Conservation (phyloP, 2,888 invertebrate species). For the Gymnosoma rotundatum region DNA sequence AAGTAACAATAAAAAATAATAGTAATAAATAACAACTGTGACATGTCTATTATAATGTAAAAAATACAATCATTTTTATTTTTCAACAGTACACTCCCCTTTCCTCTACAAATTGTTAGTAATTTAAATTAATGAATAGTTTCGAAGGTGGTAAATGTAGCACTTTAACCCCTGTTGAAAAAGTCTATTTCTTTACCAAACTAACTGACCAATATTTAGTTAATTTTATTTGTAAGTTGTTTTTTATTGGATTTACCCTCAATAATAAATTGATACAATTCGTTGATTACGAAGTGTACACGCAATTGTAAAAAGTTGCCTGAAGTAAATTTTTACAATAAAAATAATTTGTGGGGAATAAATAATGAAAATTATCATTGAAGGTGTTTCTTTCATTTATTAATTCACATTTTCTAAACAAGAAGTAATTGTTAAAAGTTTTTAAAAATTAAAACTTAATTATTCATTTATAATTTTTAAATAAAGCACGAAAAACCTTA, state of each 20-base stretch:
- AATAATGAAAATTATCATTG: neutral
- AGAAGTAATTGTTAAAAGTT: neutral
- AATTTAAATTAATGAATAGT: conserved; percentile 2
- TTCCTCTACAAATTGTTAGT: no score
- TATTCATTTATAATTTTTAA: neutral
- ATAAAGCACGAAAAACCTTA: neutral
- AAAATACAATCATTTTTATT: neutral
- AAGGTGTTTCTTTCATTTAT: neutral
- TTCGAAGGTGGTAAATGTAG: conserved; percentile 49
- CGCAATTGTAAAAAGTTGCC: conserved; percentile 42
- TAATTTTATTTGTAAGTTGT: no score
- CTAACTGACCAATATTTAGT: conserved; percentile 8
- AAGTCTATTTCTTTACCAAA: no score
- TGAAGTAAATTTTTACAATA: neutral
- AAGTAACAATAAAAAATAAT: no score
- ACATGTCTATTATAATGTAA: neutral
- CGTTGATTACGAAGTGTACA: conserved; percentile 19
- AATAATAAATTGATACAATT: conserved; percentile 41
- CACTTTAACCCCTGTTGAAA: neutral
- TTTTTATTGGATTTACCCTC: neutral
- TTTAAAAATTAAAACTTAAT: neutral
- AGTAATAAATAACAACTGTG: neutral
- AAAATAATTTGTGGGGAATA: no score
- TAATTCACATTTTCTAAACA: neutral
- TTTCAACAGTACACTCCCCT: neutral